phyloP scores from a whole-genome alignment of 2,888 invertebrate species.

The Dusona sp. region DNA sequence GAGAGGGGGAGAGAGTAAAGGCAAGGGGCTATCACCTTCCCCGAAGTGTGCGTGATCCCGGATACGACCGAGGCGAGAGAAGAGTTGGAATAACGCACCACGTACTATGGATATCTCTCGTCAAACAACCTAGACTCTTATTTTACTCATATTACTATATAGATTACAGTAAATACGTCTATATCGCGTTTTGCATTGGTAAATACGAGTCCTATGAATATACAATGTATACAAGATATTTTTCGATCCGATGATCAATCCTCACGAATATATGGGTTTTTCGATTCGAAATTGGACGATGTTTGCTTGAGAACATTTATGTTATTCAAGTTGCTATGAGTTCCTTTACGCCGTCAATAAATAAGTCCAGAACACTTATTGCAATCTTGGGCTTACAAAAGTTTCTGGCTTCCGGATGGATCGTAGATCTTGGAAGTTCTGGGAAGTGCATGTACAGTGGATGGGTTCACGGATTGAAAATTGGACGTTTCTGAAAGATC shows the following conservation, averaged over 20 bases:
- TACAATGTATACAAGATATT: background rate
- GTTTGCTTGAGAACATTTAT: background rate
- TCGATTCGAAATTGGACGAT: background rate
- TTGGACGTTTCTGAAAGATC: too few species aligned
- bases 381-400: background rate
- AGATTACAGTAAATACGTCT: constrained; percentile 9
- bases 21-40: constrained; percentile 51
- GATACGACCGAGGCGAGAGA: constrained; percentile 72
- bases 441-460: too few species aligned
- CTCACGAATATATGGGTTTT: background rate
- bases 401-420: too few species aligned
- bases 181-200: constrained; percentile 30
- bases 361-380: background rate
- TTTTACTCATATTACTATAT: constrained; percentile 12
- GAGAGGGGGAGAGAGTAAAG: constrained; percentile 19
- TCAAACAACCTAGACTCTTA: constrained; percentile 66
- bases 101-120: constrained; percentile 64
- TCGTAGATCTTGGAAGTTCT: too few species aligned
- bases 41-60: constrained; percentile 75
- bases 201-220: constrained; percentile 1
- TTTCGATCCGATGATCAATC: constrained; percentile 8
- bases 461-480: background rate
- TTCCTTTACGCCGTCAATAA: background rate
- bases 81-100: constrained; percentile 67
- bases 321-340: background rate